Conservation (phyloP, 1,140 invertebrate species). For the Holotrichia oblita region DNA sequence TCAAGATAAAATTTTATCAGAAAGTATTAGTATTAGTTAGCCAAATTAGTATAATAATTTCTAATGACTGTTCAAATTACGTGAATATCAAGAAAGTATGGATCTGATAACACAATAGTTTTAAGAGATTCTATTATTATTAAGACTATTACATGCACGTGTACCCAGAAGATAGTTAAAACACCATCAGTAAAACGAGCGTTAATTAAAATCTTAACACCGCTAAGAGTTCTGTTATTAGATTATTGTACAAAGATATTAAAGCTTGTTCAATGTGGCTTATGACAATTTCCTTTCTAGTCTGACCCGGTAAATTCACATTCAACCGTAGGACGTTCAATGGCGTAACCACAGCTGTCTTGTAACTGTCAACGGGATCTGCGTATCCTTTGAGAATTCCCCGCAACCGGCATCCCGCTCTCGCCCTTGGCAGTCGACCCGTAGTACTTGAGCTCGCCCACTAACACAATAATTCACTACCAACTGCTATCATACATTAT, state of each 20-base stretch:
- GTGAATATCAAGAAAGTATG: too few species aligned
- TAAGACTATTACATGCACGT: too few species aligned
- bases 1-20: too few species aligned
- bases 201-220: too few species aligned
- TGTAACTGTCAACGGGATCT: conserved; percentile 41
- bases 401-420: conserved; percentile 28
- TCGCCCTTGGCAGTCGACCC: background rate
- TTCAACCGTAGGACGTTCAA: background rate
- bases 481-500: conserved; percentile 46
- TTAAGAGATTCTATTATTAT: too few species aligned
- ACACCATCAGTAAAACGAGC: too few species aligned
- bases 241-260: background rate
- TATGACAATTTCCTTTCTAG: background rate
- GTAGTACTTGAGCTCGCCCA: background rate
- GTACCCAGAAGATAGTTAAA: too few species aligned
- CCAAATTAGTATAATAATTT: too few species aligned
- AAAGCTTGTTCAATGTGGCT: background rate
- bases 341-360: conserved; percentile 45
- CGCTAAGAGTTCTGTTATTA: background rate
- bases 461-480: conserved; percentile 44
- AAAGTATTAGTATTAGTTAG: too few species aligned
- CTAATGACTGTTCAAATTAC: too few species aligned
- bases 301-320: background rate
- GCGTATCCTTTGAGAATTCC: conserved; percentile 42
- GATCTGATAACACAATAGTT: too few species aligned